Evolutionary conservation across 2,113 vertebrate species (phyloP), one percentile per base, ranked within the genome.

Genomic region (Tylochromis polylepis): DNA sequence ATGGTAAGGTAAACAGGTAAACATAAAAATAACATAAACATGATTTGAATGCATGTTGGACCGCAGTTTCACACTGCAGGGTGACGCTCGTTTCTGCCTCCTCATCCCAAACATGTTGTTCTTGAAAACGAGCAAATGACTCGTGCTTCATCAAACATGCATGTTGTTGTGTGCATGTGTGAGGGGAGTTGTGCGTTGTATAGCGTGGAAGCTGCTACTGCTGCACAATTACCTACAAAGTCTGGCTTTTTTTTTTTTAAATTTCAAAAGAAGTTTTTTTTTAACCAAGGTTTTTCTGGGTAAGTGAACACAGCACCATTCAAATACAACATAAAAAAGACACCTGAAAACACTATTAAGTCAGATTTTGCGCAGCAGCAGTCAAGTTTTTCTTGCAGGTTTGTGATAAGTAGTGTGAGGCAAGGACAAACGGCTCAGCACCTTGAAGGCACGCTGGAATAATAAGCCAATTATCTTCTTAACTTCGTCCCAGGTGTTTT

Each of bases 401-500:
- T 53, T 85, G 43, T 79, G 62, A 55, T 86, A 55, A 83, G 67
- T 87, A 83, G 65, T 83, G 58, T 5, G 53, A 86, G 89, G 82
- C 87, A 90, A 94, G 88, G 93, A 59, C 46, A 89, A 79, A 85
- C 53, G 83, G 91, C 87, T 92, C 88, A 62, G 91, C 87, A 91
- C 85, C 87, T 89, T 72, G 14, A 94, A 95, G 95, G 94, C 95
- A 95, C 94, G 85, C 67, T 24, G 79, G 67, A 92, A 82, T 82
- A 81, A 24, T 58, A 49, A 91, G 90, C 93, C 93, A 93, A 85
- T 93, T 89, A 85, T 88, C 59, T 75, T 65, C 24, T 80, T 55
- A 78, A 82, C 89, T 58, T 91, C 36, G 7, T 79, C 79, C 79
- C 55, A 79, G 58, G 46, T 78, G 49, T 79, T 70, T 3, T 41